Base-by-base conservation (phyloP, 2,113 vertebrate species). In the Hypanus sabinus region DNA sequence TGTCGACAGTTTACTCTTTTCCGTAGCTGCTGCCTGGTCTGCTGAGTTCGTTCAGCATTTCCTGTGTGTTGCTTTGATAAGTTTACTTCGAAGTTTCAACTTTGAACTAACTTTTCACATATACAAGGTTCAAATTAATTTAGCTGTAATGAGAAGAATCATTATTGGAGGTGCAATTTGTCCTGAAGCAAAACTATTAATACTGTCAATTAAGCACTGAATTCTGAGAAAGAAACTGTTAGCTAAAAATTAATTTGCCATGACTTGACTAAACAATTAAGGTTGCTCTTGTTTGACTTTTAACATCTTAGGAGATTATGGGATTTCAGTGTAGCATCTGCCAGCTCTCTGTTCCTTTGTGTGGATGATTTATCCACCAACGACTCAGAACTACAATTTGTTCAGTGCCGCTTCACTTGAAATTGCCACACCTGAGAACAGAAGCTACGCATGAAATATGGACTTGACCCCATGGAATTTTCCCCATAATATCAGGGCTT, bases 341-440 rank as follows among this genome's bases (percentile, higher is more conserved):
- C 68, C 90, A 93, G 68, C 65, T 46, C 90, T 93, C 70, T 46
- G 46, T 46, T 73, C 46, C 33, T 5, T 46, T 73, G 90, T 73
- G 68, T 73, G 90, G 11, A 27, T 46, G 20, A 93, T 71, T 93
- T 55, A 93, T 93, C 68, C 68, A 24, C n/a, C 68, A 68, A 93
- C 68, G 2, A 73, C 65, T 93, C 68, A 27, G 70, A 92, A 73
- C 90, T 68, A 46, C 90, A 73, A 93, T 71, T 93, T 93, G 90
- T 93, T 93, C 38, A 7, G 36, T 73, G 11, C 90, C 73, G 90
- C 90, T 73, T 73, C 68, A 73, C 36, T 55, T 55, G 22, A 73
- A 92, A 93, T 93, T 73, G 10, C 73, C 20, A 30, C 88, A 62
- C 65, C 88, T 92, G 88, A 62, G 88, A 92, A n/a, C n/a, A 92